Base-by-base conservation (phyloP, 2,888 invertebrate species). In the Caenorhabditis angaria region DNA sequence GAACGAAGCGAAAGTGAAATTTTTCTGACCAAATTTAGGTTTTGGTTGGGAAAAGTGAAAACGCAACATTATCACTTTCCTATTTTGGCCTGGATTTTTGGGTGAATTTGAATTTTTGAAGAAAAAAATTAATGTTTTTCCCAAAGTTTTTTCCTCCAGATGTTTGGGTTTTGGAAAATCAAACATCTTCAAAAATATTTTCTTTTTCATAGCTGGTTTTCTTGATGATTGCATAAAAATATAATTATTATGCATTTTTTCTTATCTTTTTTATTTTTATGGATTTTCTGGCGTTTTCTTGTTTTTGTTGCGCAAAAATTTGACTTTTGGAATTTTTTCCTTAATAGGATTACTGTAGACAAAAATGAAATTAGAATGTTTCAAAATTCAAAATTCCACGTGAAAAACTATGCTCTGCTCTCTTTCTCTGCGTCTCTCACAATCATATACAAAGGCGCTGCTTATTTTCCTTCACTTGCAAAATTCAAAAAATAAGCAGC, bases 161-260 rank as follows among this genome's bases (percentile, higher is more conserved):
- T 32, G 10, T 32, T 32, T 10, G n/a, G n/a, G 32, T 32, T 32
- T 10, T 8, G 10, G 32, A 8, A 5, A 10, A 32, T 32, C 32
- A 32, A 32, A 41, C 10, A 41, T 18, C 18, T 18, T 41, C 32
- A 32, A n/a, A n/a, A n/a, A n/a, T n/a, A n/a, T n/a, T n/a, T n/a
- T n/a, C n/a, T n/a, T n/a, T n/a, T n/a, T n/a, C n/a, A n/a, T n/a
- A n/a, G n/a, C n/a, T n/a, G n/a, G n/a, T n/a, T n/a, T n/a, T n/a
- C n/a, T n/a, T n/a, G n/a, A n/a, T n/a, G n/a, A n/a, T n/a, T n/a
- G n/a, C n/a, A n/a, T n/a, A n/a, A n/a, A n/a, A n/a, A n/a, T n/a
- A n/a, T n/a, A 41, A 41, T 41, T 41, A 41, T 41, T 41, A 41
- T 41, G 41, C 41, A 14, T 41, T 41, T 41, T 41, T 41, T 14